Evolutionary conservation across 2,888 invertebrate species (phyloP).

Genomic region (Schrankia costaestrigalis): DNA sequence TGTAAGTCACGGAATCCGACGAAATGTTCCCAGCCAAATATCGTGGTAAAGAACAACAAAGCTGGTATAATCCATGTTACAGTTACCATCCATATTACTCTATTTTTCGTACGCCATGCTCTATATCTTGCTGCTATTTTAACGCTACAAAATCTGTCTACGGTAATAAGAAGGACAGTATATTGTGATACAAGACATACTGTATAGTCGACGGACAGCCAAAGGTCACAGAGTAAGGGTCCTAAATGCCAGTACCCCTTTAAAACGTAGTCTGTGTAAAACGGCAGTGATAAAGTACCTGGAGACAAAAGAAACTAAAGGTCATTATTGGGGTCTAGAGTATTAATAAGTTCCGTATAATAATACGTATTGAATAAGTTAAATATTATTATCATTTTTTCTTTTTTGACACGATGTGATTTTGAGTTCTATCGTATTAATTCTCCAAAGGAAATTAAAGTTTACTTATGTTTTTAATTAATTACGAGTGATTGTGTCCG

Average conservation of each 20-base stretch:
- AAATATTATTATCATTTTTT: too few relatives aligned
- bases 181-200: conserved; percentile 99
- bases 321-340: background rate
- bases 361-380: too few relatives aligned
- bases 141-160: conserved; percentile 99
- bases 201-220: conserved; percentile 99
- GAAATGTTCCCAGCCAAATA: conserved; percentile 99
- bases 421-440: too few relatives aligned
- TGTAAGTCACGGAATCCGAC: conserved; percentile 93
- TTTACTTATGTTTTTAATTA: too few relatives aligned
- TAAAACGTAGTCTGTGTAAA: conserved; percentile 98
- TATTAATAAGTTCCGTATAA: background rate
- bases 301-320: conserved; percentile 47
- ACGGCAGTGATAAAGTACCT: conserved; percentile 99
- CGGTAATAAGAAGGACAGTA: conserved; percentile 98
- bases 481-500: too few relatives aligned
- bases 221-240: conserved; percentile 96
- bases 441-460: too few relatives aligned
- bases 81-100: conserved; percentile 97
- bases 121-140: conserved; percentile 98
- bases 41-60: conserved; percentile 97
- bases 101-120: conserved; percentile 96
- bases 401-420: too few relatives aligned
- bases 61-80: conserved; percentile 99
- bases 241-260: conserved; percentile 99